These are phyloP conservation scores for Dryobotodes eremita DNA, from an alignment of 2,888 invertebrate genomes.

Conservation along the genomic window DNA sequence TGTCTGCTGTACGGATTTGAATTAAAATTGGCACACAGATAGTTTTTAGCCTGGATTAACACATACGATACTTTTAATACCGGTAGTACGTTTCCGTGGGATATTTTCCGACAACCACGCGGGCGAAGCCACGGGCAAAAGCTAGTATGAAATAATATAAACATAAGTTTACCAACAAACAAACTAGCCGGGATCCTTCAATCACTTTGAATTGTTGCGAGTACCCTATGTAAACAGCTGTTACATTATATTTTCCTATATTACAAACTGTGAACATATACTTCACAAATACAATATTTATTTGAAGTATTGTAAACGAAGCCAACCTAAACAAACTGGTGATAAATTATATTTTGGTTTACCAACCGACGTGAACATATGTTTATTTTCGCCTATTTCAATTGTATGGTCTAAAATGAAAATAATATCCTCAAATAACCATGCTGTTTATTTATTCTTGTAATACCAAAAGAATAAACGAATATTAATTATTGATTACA, in stretches of 20 bases:
- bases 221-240: slow-evolving; percentile 5
- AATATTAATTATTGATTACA: not conserved
- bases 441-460: not conserved
- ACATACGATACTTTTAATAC: too few species aligned
- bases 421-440: not conserved
- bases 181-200: not conserved
- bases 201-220: not conserved
- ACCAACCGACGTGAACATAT: not conserved
- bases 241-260: not conserved
- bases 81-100: too few species aligned
- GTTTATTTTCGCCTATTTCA: not conserved
- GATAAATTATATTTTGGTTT: not conserved
- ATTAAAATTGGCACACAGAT: too few species aligned
- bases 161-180: not conserved
- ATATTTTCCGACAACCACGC: too few species aligned
- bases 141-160: not conserved
- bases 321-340: slow-evolving; percentile 17
- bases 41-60: too few species aligned
- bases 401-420: not conserved
- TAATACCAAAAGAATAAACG: not conserved
- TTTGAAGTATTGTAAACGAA: slow-evolving; percentile 15
- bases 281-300: slow-evolving; percentile 9
- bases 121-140: too few species aligned
- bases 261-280: not conserved
- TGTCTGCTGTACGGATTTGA: too few species aligned